A percentile compares a stretch with the other conserved stretches of the same genome.
Conservation (phyloP, 2,797 vertebrate genomes). For the Enteromius anoplus region DNA sequence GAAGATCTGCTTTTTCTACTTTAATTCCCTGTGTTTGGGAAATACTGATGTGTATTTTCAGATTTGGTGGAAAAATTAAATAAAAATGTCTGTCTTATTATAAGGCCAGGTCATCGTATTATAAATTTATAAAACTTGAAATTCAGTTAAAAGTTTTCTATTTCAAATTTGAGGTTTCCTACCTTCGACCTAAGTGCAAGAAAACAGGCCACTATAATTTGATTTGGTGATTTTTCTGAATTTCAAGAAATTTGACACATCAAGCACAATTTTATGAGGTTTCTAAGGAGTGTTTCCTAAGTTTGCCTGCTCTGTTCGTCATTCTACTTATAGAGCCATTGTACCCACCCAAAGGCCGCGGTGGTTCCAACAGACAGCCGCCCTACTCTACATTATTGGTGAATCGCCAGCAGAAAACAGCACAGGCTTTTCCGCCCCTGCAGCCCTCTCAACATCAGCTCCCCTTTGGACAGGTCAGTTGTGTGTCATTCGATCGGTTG, state of each 20-base stretch:
- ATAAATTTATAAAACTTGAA: no score
- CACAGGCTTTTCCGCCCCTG: constrained; percentile 87
- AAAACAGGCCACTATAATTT: neutral
- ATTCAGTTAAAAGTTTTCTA: no score
- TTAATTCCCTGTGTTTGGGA: neutral
- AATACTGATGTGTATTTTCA: neutral
- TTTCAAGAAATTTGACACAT: neutral
- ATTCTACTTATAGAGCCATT: constrained; percentile 76
- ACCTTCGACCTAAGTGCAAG: no score
- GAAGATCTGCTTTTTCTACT: no score
- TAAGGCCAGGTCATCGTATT: no score
- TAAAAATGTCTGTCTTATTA: no score
- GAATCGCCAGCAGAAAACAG: constrained; percentile 88
- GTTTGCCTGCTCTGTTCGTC: constrained; percentile 24
- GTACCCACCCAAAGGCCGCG: constrained; percentile 86
- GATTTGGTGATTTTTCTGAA: neutral
- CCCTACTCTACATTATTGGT: constrained; percentile 80
- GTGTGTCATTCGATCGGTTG: neutral
- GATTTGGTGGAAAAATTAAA: no score
- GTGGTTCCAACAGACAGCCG: constrained; percentile 81
- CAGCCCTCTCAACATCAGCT: constrained; percentile 64
- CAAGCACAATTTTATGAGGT: neutral
- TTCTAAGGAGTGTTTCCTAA: neutral
- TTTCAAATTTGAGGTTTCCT: neutral
- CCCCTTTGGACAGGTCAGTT: constrained; percentile 90